These are phyloP conservation scores for Drosophila flavopinicola DNA, from an alignment of 2,888 invertebrate genomes.

Conservation along the genomic window DNA sequence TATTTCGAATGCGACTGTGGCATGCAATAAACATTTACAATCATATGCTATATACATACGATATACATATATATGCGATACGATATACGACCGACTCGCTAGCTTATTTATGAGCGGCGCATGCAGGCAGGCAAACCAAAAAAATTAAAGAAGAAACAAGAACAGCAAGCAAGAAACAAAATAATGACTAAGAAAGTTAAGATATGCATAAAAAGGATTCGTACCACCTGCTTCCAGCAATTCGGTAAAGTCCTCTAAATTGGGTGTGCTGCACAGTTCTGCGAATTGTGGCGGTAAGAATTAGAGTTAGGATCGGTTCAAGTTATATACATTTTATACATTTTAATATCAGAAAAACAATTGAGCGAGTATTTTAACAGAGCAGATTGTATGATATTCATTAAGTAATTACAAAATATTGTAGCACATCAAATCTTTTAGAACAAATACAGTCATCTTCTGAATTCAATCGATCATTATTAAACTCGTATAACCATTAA, in stretches of 20 bases:
- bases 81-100: conserved; percentile 26
- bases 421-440: no score
- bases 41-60: conserved; percentile 44
- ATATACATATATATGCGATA: conserved; percentile 29
- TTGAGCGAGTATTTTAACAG: no score
- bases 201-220: conserved; percentile 46
- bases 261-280: conserved; percentile 83
- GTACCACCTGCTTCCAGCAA: conserved; percentile 85
- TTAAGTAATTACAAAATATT: no score
- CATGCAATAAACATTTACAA: conserved; percentile 76
- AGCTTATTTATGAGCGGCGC: conserved; percentile 55
- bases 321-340: conserved; percentile 11
- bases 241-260: conserved; percentile 85
- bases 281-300: conserved; percentile 49
- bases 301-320: conserved; percentile 14
- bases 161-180: conserved; percentile 13
- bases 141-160: conserved; percentile 18
- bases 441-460: no score
- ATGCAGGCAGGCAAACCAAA: conserved; percentile 53
- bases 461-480: no score
- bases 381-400: no score
- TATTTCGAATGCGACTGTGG: conserved; percentile 66
- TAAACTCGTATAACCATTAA: no score
- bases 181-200: conserved; percentile 22
- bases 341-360: no score